phyloP scores from a whole-genome alignment of 2,113 vertebrate genomes.

The Pomatostomus ruficeps region DNA sequence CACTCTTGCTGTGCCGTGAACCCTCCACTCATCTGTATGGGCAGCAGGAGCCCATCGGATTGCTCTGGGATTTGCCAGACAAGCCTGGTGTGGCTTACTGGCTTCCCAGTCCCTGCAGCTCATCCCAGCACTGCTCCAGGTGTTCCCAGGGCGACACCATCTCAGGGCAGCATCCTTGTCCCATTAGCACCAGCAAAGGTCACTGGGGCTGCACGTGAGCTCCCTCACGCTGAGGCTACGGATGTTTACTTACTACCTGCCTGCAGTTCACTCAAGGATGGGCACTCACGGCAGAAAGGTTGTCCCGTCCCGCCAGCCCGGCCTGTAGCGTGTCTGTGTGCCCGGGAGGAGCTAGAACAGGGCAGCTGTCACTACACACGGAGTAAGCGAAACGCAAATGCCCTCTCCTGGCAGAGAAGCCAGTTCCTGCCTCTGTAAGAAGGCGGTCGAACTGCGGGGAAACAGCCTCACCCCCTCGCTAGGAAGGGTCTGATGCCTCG shows the following conservation, averaged over 20 bases:
- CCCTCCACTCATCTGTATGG: background rate
- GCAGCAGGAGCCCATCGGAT: background rate
- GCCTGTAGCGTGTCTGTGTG: rapidly evolving
- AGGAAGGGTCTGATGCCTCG: background rate
- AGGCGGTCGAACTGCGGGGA: background rate
- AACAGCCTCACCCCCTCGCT: background rate
- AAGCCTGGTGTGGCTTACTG: background rate
- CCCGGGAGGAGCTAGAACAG: background rate
- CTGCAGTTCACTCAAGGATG: background rate
- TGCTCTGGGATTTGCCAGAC: background rate
- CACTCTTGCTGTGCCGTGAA: background rate
- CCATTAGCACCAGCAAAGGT: background rate
- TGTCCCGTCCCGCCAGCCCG: background rate
- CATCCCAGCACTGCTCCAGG: background rate
- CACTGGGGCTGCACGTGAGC: background rate
- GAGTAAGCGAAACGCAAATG: background rate
- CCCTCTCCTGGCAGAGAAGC: background rate
- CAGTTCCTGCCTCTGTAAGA: background rate
- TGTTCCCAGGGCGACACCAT: background rate
- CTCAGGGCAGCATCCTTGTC: background rate
- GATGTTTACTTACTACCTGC: background rate
- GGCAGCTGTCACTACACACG: background rate
- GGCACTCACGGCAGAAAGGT: background rate
- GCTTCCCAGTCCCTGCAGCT: background rate
- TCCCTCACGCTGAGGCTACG: background rate